Percentiles rank a stretch among this genome's conserved stretches.
Conservation (phyloP, 2,888 invertebrate genomes). For the Harmothoe impar region DNA sequence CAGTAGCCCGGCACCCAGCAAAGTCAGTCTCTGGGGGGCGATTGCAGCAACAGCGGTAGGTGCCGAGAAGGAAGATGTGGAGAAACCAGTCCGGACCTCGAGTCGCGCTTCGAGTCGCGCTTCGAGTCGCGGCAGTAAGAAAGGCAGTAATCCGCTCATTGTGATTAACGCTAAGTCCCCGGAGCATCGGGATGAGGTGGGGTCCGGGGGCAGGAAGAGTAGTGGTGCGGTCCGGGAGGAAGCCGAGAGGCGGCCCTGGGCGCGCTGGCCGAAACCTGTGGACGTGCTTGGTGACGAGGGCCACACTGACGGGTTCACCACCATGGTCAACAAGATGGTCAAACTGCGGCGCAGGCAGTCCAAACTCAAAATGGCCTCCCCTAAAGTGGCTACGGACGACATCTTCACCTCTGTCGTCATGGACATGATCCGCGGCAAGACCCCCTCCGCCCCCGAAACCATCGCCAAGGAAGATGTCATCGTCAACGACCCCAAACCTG, state of each 20-base stretch:
- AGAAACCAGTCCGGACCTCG: neutral
- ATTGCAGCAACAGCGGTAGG: too few relatives aligned
- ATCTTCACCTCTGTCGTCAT: slow-evolving; percentile 33
- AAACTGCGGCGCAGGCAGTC: neutral
- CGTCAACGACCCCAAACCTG: neutral
- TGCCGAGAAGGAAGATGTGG: neutral
- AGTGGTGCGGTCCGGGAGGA: neutral
- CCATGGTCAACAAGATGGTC: slow-evolving; percentile 25
- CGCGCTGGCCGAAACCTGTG: neutral
- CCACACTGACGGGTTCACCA: neutral
- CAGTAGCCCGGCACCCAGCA: neutral
- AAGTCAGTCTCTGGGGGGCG: too few relatives aligned
- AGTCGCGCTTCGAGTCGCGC: too few relatives aligned
- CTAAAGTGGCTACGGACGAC: neutral
- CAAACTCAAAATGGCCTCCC: neutral
- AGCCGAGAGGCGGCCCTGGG: neutral
- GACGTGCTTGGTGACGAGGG: neutral
- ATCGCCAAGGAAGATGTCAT: neutral
- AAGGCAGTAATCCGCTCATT: neutral
- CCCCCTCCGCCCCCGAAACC: neutral
- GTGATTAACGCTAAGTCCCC: neutral
- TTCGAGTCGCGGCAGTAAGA: neutral
- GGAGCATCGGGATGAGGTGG: neutral
- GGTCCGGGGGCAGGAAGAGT: neutral
- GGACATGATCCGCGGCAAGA: slow-evolving; percentile 46